phyloP scores from a whole-genome alignment of 2,113 vertebrate species.

The Myrmecophaga tridactyla region DNA sequence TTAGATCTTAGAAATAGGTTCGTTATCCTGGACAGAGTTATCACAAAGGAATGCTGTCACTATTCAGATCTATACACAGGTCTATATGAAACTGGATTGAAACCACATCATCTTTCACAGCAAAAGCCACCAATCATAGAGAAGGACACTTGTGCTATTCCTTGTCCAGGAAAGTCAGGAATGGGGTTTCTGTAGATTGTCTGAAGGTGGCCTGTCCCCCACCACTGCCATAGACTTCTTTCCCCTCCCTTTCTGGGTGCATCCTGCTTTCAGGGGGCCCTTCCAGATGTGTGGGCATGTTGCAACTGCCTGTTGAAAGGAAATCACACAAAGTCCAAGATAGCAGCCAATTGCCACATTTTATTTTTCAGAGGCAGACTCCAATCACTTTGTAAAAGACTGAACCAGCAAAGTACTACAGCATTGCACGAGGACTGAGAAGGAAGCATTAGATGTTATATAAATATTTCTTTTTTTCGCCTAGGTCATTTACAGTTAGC shows the following conservation, averaged over 20 bases:
- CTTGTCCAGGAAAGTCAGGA: neutral
- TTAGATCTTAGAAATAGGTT: slow-evolving; percentile 77
- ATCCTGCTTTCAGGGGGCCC: neutral
- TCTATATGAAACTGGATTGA: slow-evolving; percentile 58
- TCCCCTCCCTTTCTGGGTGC: neutral
- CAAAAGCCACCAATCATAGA: slow-evolving; percentile 12
- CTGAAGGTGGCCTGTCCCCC: neutral
- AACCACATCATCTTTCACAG: slow-evolving; percentile 40
- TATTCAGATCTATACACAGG: slow-evolving; percentile 45
- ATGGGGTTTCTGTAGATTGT: neutral
- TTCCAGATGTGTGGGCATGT: neutral
- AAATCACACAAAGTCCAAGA: neutral
- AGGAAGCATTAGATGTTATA: neutral
- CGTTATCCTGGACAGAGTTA: slow-evolving; percentile 69
- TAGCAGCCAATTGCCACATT: neutral
- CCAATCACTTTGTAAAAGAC: neutral
- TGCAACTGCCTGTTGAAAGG: neutral
- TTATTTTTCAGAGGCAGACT: neutral
- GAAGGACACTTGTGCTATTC: neutral
- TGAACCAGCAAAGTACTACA: neutral
- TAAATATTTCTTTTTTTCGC: neutral
- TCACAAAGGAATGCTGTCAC: slow-evolving; percentile 66
- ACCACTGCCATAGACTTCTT: neutral
- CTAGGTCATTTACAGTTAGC: neutral
- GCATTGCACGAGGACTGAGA: neutral